Evolutionary conservation across 2,113 vertebrate species (phyloP).

Genomic region (Condylura cristata): DNA sequence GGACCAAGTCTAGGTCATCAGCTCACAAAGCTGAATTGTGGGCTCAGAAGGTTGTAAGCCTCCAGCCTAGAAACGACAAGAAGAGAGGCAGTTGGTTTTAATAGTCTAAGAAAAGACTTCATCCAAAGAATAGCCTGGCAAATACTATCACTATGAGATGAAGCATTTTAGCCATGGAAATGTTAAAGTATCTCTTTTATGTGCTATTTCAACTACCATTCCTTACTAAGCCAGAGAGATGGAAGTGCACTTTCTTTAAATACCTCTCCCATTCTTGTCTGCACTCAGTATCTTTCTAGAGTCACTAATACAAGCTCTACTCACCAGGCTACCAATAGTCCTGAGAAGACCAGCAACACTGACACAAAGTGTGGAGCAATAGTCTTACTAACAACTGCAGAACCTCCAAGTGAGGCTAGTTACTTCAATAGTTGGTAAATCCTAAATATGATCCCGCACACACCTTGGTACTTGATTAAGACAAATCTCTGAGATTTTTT

Average conservation of each 20-base stretch:
- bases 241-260: neutral
- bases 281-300: neutral
- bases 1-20: neutral
- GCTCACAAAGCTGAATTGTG: neutral
- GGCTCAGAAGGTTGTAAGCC: neutral
- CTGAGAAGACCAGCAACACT: neutral
- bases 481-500: neutral
- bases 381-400: neutral
- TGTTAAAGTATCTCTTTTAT: neutral
- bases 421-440: neutral
- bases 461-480: neutral
- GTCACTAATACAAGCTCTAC: neutral
- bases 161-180: neutral
- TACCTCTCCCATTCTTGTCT: neutral
- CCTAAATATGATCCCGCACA: neutral
- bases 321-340: neutral
- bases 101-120: neutral
- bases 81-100: neutral
- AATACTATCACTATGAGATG: neutral
- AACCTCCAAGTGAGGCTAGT: neutral
- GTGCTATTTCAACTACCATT: neutral
- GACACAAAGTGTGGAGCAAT: neutral
- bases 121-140: neutral
- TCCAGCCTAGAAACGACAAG: neutral
- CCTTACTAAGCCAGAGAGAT: neutral